These are phyloP conservation scores for Isoperla grammatica DNA, from an alignment of 2,888 invertebrate genomes.

Conservation along the genomic window DNA sequence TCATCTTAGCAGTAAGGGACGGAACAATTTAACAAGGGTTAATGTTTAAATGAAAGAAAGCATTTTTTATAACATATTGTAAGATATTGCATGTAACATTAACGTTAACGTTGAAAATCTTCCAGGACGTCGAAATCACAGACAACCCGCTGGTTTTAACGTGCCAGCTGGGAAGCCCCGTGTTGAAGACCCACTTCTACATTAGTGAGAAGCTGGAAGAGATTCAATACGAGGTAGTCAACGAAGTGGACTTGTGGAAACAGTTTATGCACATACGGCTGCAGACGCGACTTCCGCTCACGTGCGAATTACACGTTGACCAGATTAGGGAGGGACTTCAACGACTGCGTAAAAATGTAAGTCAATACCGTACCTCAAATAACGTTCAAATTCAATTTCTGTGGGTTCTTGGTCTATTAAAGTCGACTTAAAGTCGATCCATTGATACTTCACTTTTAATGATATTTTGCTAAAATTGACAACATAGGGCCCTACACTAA, in stretches of 20 bases:
- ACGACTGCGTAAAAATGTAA: slow-evolving; percentile 58
- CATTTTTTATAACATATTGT: too few relatives aligned
- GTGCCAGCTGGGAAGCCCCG: slow-evolving; percentile 50
- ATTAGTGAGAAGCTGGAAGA: slow-evolving; percentile 66
- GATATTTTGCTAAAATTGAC: not conserved
- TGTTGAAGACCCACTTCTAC: slow-evolving; percentile 60
- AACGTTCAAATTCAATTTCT: not conserved
- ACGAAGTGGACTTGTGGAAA: slow-evolving; percentile 56
- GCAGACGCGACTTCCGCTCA: slow-evolving; percentile 58
- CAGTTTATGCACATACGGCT: slow-evolving; percentile 66
- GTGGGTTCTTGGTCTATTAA: not conserved
- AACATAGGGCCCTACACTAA: too few relatives aligned
- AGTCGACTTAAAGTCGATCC: too few relatives aligned
- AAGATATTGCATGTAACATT: too few relatives aligned
- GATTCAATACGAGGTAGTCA: slow-evolving; percentile 57
- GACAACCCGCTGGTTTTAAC: slow-evolving; percentile 62
- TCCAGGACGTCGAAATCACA: slow-evolving; percentile 29
- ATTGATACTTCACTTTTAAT: not conserved
- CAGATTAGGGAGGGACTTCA: slow-evolving; percentile 50
- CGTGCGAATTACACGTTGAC: slow-evolving; percentile 54
- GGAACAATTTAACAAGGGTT: too few relatives aligned
- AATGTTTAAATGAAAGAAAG: too few relatives aligned
- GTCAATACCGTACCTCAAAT: not conserved
- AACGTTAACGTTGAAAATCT: too few relatives aligned
- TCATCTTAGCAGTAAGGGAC: too few relatives aligned